Percentiles rank a stretch among this genome's conserved stretches.
Evolutionary conservation across 2,888 invertebrate species (phyloP).

Genomic region (Boloria euphrosyne): DNA sequence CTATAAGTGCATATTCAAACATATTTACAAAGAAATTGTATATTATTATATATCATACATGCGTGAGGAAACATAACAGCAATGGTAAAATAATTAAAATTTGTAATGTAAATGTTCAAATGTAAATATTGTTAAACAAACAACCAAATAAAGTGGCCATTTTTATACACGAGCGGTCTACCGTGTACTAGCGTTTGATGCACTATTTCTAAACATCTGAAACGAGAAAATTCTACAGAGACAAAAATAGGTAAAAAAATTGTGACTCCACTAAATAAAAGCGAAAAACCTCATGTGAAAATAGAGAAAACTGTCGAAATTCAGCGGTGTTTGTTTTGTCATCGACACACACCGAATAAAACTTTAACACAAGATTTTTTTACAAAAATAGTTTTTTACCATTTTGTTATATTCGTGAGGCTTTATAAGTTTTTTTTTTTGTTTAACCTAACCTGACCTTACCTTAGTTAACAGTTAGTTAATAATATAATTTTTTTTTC

Average conservation of each 20-base stretch:
- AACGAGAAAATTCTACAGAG: constrained; percentile 23
- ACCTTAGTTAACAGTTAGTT: too few species aligned
- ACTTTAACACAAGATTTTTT: constrained; percentile 16
- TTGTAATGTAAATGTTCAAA: background rate
- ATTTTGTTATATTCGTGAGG: too few species aligned
- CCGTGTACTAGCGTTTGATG: constrained; percentile 11
- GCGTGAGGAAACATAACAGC: too few species aligned
- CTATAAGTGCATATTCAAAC: too few species aligned
- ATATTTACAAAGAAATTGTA: too few species aligned
- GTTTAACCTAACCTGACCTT: too few species aligned
- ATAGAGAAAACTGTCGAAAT: constrained; percentile 27
- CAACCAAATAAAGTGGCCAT: background rate
- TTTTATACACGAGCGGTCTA: background rate
- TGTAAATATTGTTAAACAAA: background rate
- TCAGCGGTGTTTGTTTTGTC: constrained; percentile 27
- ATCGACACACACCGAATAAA: constrained; percentile 23
- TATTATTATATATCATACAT: background rate
- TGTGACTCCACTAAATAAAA: constrained; percentile 26
- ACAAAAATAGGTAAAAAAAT: constrained; percentile 23
- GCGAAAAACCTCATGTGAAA: constrained; percentile 20
- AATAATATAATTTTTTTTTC: too few species aligned
- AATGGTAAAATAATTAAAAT: too few species aligned
- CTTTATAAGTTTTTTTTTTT: too few species aligned
- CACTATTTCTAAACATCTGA: constrained; percentile 25
- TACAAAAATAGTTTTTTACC: constrained; percentile 6